Percentiles rank a stretch among this genome's conserved stretches.
Conservation (phyloP, 2,113 vertebrate species). For the Ceuthmochares aereus region DNA sequence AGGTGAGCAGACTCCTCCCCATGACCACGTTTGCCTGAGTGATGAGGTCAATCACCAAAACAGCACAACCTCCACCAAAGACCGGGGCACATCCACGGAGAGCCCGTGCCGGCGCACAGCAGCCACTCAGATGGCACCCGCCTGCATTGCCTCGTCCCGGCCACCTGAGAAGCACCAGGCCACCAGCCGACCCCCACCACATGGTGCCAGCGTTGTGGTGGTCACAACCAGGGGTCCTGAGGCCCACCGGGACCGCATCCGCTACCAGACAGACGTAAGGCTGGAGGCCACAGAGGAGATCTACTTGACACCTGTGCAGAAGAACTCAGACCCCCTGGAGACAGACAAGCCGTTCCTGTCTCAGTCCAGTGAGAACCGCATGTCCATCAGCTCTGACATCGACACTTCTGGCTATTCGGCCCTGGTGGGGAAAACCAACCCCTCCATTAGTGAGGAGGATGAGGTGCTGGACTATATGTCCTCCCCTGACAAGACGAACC, state of each 20-base stretch:
- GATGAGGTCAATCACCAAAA: slow-evolving; percentile 91
- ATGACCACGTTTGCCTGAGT: slow-evolving; percentile 93
- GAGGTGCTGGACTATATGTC: slow-evolving; percentile 85
- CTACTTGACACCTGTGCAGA: slow-evolving; percentile 92
- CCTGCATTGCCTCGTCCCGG: slow-evolving; percentile 68
- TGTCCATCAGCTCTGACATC: slow-evolving; percentile 92
- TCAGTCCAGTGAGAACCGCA: slow-evolving; percentile 88
- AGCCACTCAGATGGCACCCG: slow-evolving; percentile 82
- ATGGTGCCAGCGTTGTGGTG: slow-evolving; percentile 73
- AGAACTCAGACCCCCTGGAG: slow-evolving; percentile 83
- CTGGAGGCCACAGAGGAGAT: slow-evolving; percentile 96
- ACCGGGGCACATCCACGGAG: slow-evolving; percentile 93
- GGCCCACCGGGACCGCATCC: slow-evolving; percentile 87
- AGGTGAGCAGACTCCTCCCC: slow-evolving; percentile 91
- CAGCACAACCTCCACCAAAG: slow-evolving; percentile 88
- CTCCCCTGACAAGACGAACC: slow-evolving; percentile 72
- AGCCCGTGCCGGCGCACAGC: slow-evolving; percentile 85
- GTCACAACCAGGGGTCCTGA: slow-evolving; percentile 59
- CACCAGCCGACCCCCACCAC: slow-evolving; percentile 49
- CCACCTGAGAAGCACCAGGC: slow-evolving; percentile 67
- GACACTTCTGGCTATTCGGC: slow-evolving; percentile 88
- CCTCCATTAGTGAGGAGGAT: slow-evolving; percentile 91
- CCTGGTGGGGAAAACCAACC: slow-evolving; percentile 84
- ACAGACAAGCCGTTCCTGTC: slow-evolving; percentile 85
- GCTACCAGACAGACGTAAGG: slow-evolving; percentile 89